A percentile compares a stretch with the other conserved stretches of the same genome.
These are phyloP conservation scores for Acanthurus tractus DNA, from an alignment of 2,797 vertebrate genomes.

Conservation along the genomic window DNA sequence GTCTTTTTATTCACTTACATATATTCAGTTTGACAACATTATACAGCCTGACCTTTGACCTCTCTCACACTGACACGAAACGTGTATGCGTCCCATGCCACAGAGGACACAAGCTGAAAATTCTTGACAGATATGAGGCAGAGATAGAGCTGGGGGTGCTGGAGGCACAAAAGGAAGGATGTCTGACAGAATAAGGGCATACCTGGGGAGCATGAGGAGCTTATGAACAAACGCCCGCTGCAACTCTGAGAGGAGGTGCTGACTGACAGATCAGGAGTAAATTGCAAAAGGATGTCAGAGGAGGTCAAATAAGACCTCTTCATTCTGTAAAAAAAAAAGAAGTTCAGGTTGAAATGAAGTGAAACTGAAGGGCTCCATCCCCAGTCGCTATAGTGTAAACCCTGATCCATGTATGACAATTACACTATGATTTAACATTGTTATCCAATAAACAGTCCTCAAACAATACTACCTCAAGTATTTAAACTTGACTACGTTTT, in stretches of 20 bases:
- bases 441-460: neutral
- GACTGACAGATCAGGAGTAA: neutral
- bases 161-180: neutral
- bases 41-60: constrained; percentile 37
- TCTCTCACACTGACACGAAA: neutral
- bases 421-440: neutral
- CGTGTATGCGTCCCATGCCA: neutral
- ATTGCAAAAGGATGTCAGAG: neutral
- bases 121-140: neutral
- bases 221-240: constrained; percentile 12
- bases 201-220: constrained; percentile 10
- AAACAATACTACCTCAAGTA: too few species aligned
- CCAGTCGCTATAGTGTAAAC: neutral
- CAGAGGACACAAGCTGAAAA: constrained; percentile 9
- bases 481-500: neutral
- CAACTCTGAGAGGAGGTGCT: constrained; percentile 1
- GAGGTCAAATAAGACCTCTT: neutral
- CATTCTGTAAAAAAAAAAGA: neutral
- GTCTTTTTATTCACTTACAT: constrained; percentile 11
- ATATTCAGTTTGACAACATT: constrained; percentile 18
- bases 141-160: neutral
- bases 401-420: too few species aligned
- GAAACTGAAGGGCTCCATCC: neutral
- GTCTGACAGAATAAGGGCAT: constrained; percentile 56
- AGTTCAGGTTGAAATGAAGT: neutral